phyloP scores from a whole-genome alignment of 1,140 invertebrate species.

The Caenorhabditis remanei region DNA sequence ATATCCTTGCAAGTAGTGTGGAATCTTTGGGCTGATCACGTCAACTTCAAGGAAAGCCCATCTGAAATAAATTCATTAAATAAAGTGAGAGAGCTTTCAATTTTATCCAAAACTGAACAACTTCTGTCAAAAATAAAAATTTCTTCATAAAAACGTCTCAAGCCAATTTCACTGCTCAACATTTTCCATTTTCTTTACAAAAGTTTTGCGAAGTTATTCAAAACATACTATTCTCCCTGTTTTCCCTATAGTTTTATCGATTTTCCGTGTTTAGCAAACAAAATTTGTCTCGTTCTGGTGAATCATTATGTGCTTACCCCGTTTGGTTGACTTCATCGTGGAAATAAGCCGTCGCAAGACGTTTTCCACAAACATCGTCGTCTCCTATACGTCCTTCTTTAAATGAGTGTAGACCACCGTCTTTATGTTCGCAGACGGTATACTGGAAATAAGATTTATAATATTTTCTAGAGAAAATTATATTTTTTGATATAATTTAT shows the following conservation, averaged over 20 bases:
- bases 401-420: constrained; percentile 51
- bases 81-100: too few relatives aligned
- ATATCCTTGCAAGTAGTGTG: constrained; percentile 85
- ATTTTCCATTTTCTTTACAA: not conserved
- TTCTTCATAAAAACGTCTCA: not conserved
- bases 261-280: constrained; percentile 20
- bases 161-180: not conserved
- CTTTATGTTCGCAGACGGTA: constrained; percentile 10
- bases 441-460: constrained; percentile 22
- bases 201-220: not conserved
- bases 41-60: constrained; percentile 87
- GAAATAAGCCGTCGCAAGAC: constrained; percentile 56
- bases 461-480: not conserved
- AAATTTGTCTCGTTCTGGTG: not conserved
- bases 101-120: too few relatives aligned
- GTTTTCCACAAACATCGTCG: constrained; percentile 40
- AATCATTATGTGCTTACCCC: constrained; percentile 54
- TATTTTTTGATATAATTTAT: not conserved
- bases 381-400: constrained; percentile 14
- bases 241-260: constrained; percentile 18
- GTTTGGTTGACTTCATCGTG: constrained; percentile 60
- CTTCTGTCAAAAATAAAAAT: too few relatives aligned
- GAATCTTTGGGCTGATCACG: constrained; percentile 81
- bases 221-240: not conserved
- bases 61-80: constrained; percentile 74